These are phyloP conservation scores for Myiozetetes cayanensis DNA, from an alignment of 2,113 vertebrate genomes.

Conservation along the genomic window DNA sequence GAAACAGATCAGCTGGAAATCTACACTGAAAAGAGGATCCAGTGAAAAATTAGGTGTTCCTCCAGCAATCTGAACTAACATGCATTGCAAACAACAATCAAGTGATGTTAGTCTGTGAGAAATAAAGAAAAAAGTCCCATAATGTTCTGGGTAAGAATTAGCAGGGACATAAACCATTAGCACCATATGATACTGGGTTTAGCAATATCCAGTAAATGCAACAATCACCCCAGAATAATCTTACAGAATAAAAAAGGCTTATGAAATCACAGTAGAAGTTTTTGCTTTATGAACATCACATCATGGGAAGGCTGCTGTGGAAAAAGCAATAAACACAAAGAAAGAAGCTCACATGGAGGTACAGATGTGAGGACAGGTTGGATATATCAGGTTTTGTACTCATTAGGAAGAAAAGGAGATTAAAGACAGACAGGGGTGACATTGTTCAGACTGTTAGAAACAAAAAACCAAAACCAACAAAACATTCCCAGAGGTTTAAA, in stretches of 20 bases:
- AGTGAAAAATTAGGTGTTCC: background rate
- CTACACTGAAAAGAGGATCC: background rate
- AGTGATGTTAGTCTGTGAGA: background rate
- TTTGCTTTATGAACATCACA: background rate
- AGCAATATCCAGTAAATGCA: background rate
- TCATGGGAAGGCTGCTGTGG: background rate
- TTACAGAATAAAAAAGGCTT: background rate
- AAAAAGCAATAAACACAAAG: background rate
- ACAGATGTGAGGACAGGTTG: background rate
- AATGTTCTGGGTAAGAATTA: background rate
- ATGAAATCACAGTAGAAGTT: background rate
- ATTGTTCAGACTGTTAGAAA: background rate
- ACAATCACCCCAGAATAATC: background rate
- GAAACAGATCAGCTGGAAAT: background rate
- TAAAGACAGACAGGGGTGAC: background rate
- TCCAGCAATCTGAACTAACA: background rate
- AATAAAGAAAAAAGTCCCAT: background rate
- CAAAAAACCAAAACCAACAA: background rate
- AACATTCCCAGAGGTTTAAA: background rate
- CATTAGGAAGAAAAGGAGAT: constrained; percentile 9
- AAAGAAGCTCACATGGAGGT: background rate
- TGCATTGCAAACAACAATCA: background rate
- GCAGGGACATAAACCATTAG: background rate
- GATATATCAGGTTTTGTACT: background rate
- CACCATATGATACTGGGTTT: background rate